These are phyloP conservation scores for Cottoperca gobio DNA, from an alignment of 2,797 vertebrate genomes.

Conservation along the genomic window DNA sequence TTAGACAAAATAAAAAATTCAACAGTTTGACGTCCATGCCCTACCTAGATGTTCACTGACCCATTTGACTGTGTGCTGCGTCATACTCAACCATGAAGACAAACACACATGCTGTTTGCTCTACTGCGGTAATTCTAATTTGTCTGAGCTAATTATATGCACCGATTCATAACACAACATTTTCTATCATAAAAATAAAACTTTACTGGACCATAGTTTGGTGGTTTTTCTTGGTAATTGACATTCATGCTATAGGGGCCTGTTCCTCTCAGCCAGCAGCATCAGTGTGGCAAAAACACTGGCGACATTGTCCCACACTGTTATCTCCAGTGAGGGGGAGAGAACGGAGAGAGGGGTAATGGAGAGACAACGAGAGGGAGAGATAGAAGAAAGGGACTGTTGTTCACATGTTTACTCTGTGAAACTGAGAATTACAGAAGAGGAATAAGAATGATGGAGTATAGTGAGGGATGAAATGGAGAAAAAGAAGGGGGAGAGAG, in stretches of 20 bases:
- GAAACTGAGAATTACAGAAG: slow-evolving; percentile 41
- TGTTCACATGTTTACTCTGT: slow-evolving; percentile 62
- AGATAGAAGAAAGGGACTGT: slow-evolving; percentile 50
- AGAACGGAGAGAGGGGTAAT: slow-evolving; percentile 22
- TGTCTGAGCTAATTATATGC: slow-evolving; percentile 8
- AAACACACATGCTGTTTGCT: slow-evolving; percentile 11
- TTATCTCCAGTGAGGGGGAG: slow-evolving; percentile 51
- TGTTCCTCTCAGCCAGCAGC: slow-evolving; percentile 51
- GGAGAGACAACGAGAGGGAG: slow-evolving; percentile 38
- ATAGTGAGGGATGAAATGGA: slow-evolving; percentile 51
- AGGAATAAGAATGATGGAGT: slow-evolving; percentile 45
- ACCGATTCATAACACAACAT: slow-evolving; percentile 37
- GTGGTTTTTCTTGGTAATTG: slow-evolving; percentile 53
- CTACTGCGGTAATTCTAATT: not conserved
- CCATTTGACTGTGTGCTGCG: slow-evolving; percentile 62
- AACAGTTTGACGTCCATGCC: slow-evolving; percentile 43
- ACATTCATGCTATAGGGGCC: slow-evolving; percentile 52
- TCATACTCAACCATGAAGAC: slow-evolving; percentile 31
- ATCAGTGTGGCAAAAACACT: slow-evolving; percentile 64
- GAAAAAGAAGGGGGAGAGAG: slow-evolving; percentile 26
- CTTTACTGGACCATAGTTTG: slow-evolving; percentile 34
- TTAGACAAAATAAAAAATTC: slow-evolving; percentile 75
- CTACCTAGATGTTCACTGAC: slow-evolving; percentile 73
- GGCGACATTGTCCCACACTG: slow-evolving; percentile 68
- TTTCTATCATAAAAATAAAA: slow-evolving; percentile 30